Evolutionary conservation across 2,797 vertebrate genomes (phyloP).

Genomic region (Mallotus villosus): DNA sequence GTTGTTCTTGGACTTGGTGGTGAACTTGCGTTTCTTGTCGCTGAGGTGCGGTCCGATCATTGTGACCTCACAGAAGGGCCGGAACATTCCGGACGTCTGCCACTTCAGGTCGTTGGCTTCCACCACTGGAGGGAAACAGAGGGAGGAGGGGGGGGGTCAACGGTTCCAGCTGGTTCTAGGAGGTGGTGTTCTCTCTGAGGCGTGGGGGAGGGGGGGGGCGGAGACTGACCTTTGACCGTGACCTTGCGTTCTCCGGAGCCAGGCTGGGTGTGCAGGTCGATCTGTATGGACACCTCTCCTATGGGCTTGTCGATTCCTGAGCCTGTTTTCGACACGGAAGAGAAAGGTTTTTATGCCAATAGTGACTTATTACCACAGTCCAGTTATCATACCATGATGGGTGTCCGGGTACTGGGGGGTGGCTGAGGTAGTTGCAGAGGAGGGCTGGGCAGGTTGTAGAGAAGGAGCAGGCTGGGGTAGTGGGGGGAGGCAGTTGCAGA

Average conservation of each 20-base stretch:
- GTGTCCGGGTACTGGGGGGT: neutral
- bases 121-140: conserved; percentile 74
- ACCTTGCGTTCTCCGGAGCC: conserved; percentile 93
- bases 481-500: neutral
- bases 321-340: conserved; percentile 65
- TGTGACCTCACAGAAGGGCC: conserved; percentile 91
- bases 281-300: conserved; percentile 93
- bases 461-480: neutral
- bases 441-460: neutral
- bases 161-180: neutral
- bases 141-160: neutral
- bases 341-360: neutral
- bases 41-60: conserved; percentile 96
- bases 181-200: neutral
- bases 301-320: conserved; percentile 89
- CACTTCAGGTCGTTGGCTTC: conserved; percentile 94
- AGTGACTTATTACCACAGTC: neutral
- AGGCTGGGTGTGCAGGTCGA: conserved; percentile 93
- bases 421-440: neutral
- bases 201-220: neutral
- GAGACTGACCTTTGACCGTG: conserved; percentile 86
- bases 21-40: conserved; percentile 95
- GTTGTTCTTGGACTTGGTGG: conserved; percentile 99
- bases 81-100: conserved; percentile 97
- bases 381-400: neutral